phyloP scores from a whole-genome alignment of 2,113 vertebrate species.

The Pogona vitticeps region DNA sequence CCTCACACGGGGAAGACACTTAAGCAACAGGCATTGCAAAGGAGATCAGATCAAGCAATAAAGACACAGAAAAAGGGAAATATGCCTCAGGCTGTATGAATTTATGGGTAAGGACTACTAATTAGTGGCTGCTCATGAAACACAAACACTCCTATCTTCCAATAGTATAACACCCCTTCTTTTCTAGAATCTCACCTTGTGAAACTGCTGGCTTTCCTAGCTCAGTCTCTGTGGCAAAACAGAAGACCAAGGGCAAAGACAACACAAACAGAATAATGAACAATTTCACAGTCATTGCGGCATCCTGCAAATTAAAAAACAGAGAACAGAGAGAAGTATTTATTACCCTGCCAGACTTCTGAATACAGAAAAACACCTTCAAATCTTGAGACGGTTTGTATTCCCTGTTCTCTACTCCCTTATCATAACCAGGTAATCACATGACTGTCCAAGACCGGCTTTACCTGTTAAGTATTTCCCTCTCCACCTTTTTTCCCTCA shows the following conservation, averaged over 20 bases:
- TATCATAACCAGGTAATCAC: neutral
- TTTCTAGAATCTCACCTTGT: neutral
- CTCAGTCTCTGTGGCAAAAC: fast-evolving
- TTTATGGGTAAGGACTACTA: neutral
- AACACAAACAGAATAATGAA: neutral
- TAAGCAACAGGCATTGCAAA: neutral
- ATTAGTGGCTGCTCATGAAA: neutral
- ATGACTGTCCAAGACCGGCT: neutral
- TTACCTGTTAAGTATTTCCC: conserved; percentile 1
- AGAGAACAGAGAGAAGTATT: neutral
- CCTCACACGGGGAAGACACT: neutral
- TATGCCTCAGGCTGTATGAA: neutral
- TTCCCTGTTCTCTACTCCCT: neutral
- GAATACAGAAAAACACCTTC: neutral
- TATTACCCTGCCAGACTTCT: neutral
- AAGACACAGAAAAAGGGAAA: neutral
- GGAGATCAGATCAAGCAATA: neutral
- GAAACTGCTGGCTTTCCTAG: fast-evolving
- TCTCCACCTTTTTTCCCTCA: neutral
- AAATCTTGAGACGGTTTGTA: neutral
- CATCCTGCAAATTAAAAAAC: neutral
- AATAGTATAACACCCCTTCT: no score
- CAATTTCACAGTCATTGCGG: neutral
- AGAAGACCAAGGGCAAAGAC: conserved; percentile 2
- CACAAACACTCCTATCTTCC: neutral